phyloP scores from a whole-genome alignment of 2,888 invertebrate species.

The Griposia aprilina region DNA sequence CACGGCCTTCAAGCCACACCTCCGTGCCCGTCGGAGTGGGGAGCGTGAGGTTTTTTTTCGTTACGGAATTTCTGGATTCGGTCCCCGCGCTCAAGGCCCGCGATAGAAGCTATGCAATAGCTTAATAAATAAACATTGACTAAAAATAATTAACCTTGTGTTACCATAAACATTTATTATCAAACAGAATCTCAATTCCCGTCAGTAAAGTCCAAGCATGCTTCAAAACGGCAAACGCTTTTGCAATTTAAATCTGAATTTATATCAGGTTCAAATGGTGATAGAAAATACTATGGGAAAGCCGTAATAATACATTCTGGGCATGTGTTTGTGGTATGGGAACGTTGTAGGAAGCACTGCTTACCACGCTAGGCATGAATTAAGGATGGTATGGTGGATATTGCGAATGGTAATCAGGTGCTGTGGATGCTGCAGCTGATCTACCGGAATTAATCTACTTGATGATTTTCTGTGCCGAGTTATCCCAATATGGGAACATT shows the following conservation, averaged over 20 bases:
- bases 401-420: constrained; percentile 48
- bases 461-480: background rate
- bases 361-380: constrained; percentile 53
- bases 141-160: too few species aligned
- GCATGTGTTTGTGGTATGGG: constrained; percentile 59
- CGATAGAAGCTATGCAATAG: too few species aligned
- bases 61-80: too few species aligned
- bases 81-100: too few species aligned
- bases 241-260: constrained; percentile 66
- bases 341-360: constrained; percentile 42
- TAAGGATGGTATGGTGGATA: background rate
- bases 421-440: constrained; percentile 51
- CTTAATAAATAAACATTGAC: too few species aligned
- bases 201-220: constrained; percentile 49
- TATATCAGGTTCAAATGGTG: constrained; percentile 61
- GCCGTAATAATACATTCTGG: constrained; percentile 58
- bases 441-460: constrained; percentile 43
- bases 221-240: constrained; percentile 48
- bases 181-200: constrained; percentile 35
- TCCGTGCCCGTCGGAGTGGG: too few species aligned
- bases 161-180: background rate
- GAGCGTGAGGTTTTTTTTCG: too few species aligned
- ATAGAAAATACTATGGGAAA: constrained; percentile 61
- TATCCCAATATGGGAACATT: background rate
- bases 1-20: too few species aligned